Percentiles rank a stretch among this genome's conserved stretches.
These are phyloP conservation scores for Zootermopsis nevadensis DNA, from an alignment of 2,888 invertebrate species.

Conservation along the genomic window DNA sequence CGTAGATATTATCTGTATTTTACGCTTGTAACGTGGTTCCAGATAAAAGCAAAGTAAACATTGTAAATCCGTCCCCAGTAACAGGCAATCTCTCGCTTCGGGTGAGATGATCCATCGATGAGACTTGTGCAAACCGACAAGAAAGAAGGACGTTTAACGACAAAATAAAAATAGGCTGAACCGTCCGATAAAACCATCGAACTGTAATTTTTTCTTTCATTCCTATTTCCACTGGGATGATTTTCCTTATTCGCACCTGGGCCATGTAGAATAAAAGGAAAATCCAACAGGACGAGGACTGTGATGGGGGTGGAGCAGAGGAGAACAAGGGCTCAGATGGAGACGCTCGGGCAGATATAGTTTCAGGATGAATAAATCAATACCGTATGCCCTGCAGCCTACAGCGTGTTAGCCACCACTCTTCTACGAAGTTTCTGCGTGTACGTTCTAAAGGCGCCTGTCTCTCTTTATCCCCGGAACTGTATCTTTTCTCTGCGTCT, in stretches of 20 bases:
- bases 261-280: neutral
- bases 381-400: slow-evolving; percentile 18
- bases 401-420: neutral
- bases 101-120: neutral
- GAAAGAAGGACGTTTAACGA: neutral
- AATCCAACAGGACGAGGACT: neutral
- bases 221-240: neutral
- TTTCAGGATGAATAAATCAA: slow-evolving; percentile 28
- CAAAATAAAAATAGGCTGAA: neutral
- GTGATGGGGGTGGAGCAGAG: slow-evolving; percentile 11
- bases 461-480: neutral
- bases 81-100: neutral
- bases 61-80: neutral
- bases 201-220: neutral
- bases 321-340: neutral
- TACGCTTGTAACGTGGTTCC: neutral
- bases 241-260: slow-evolving; percentile 23
- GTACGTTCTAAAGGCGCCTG: neutral
- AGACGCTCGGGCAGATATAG: neutral
- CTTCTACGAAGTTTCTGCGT: neutral
- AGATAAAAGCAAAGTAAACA: neutral
- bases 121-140: neutral
- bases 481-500: neutral
- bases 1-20: slow-evolving; percentile 13
- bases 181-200: slow-evolving; percentile 9